Conservation (phyloP, 37 sponge, comb jelly and placozoan genomes). For the Chondrilla cf. caribensis region DNA sequence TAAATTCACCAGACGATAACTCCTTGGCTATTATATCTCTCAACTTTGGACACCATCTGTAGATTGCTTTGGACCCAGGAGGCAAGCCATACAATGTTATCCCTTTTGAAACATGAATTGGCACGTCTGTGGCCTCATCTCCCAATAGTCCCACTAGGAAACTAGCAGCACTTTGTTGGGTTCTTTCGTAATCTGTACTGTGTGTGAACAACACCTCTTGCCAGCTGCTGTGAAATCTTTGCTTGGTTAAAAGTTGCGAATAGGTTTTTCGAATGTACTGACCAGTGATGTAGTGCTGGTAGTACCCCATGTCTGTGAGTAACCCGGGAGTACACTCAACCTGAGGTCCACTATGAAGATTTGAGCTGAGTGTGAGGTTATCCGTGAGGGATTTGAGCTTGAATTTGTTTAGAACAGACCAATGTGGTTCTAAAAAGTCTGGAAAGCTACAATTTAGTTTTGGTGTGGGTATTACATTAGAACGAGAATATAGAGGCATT, state of each 20-base stretch:
- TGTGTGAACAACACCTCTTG: constrained; percentile 32
- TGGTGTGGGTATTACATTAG: not conserved
- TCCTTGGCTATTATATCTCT: not conserved
- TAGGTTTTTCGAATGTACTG: constrained; percentile 30
- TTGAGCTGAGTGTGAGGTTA: too few relatives aligned
- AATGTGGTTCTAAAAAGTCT: not conserved
- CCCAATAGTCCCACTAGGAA: constrained; percentile 57
- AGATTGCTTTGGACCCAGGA: not conserved
- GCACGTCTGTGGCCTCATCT: not conserved
- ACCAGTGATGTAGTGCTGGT: constrained; percentile 38
- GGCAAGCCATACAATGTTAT: constrained; percentile 31
- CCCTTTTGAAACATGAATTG: constrained; percentile 46
- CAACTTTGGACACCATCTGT: constrained; percentile 19
- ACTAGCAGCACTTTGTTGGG: constrained; percentile 51
- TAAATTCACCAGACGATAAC: not conserved
- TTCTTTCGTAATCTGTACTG: constrained; percentile 41
- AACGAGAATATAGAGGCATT: constrained; percentile 14
- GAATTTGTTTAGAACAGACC: not conserved
- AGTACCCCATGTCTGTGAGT: constrained; percentile 35
- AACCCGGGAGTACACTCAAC: constrained; percentile 28
- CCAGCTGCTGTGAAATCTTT: not conserved
- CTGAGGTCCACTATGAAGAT: not conserved
- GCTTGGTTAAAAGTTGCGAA: not conserved
- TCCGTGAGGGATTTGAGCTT: not conserved
- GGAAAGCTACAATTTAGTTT: not conserved